Evolutionary conservation across 2,888 invertebrate species (phyloP).

Genomic region (Imbricaverruca yamaguchii): DNA sequence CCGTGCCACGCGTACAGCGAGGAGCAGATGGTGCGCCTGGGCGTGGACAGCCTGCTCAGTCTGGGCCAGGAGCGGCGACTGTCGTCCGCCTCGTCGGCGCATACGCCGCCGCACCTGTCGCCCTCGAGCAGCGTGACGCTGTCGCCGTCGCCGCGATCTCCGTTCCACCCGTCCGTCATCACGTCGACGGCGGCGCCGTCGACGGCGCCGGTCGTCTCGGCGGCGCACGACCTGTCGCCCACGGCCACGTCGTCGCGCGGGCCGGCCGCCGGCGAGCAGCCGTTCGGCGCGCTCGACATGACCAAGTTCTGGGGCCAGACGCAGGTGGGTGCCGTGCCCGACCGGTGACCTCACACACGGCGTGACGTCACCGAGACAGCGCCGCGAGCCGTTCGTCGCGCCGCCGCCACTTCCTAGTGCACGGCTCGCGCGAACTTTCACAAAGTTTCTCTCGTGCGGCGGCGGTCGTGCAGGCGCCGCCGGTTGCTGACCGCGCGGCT

Average conservation of each 20-base stretch:
- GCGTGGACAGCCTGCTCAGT: slow-evolving; percentile 40
- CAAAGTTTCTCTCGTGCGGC: background rate
- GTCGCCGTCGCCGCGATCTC: slow-evolving; percentile 30
- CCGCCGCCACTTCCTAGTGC: background rate
- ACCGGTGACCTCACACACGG: background rate
- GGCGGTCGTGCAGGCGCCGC: background rate
- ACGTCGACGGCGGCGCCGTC: slow-evolving; percentile 30
- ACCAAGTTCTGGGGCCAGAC: slow-evolving; percentile 17
- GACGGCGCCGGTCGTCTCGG: slow-evolving; percentile 35
- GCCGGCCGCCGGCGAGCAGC: slow-evolving; percentile 25
- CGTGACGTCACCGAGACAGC: background rate
- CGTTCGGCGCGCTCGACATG: slow-evolving; percentile 23
- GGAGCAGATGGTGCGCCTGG: slow-evolving; percentile 30
- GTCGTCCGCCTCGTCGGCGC: slow-evolving; percentile 26
- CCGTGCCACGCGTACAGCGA: slow-evolving; percentile 12
- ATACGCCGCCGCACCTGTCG: slow-evolving; percentile 31
- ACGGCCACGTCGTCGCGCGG: slow-evolving; percentile 24
- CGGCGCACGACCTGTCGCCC: slow-evolving; percentile 25
- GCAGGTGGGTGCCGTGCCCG: background rate
- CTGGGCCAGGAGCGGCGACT: slow-evolving; percentile 38
- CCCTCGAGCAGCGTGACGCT: slow-evolving; percentile 30
- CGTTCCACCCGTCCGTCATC: slow-evolving; percentile 25
- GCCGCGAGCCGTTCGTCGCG: background rate
- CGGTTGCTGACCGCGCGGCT: background rate
- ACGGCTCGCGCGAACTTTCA: background rate